Percentiles rank a stretch among this genome's conserved stretches.
Conservation (phyloP, 2,888 invertebrate genomes). For the Sphaerophoria taeniata region DNA sequence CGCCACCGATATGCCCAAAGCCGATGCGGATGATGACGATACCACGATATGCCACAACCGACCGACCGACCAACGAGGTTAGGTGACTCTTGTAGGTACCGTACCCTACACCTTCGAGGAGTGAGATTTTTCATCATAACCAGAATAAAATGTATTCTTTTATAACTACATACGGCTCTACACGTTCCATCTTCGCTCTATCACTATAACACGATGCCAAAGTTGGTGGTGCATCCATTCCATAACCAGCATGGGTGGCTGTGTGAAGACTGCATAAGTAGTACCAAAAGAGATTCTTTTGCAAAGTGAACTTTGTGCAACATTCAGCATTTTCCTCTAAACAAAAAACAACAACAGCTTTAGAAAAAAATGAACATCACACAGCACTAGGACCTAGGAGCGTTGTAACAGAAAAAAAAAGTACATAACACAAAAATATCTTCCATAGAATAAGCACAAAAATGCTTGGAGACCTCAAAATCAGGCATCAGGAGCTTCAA, state of each 20-base stretch:
- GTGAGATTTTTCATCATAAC: conserved; percentile 70
- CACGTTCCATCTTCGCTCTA: conserved; percentile 13
- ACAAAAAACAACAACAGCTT: conserved; percentile 22
- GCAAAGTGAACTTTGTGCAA: conserved; percentile 57
- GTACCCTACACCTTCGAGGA: conserved; percentile 45
- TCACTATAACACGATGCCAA: not conserved
- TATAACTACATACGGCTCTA: conserved; percentile 36
- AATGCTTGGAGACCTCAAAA: conserved; percentile 38
- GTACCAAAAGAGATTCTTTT: conserved; percentile 56
- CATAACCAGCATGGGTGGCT: conserved; percentile 69
- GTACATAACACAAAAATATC: conserved; percentile 37
- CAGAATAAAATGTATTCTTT: conserved; percentile 54
- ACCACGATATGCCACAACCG: not conserved
- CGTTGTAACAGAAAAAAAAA: conserved; percentile 38
- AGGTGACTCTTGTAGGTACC: conserved; percentile 39
- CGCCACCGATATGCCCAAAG: not conserved
- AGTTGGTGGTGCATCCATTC: conserved; percentile 41
- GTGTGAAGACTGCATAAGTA: conserved; percentile 68
- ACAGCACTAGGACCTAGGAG: conserved; percentile 9
- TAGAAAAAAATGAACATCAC: conserved; percentile 29
- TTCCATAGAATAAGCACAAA: conserved; percentile 34
- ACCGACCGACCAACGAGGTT: conserved; percentile 9
- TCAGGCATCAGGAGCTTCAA: not conserved
- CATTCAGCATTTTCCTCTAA: conserved; percentile 33
- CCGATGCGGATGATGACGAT: conserved; percentile 17